Evolutionary conservation across 2,888 invertebrate species (phyloP), one percentile per base, ranked within the genome.

Genomic region (Apamea epomidion): DNA sequence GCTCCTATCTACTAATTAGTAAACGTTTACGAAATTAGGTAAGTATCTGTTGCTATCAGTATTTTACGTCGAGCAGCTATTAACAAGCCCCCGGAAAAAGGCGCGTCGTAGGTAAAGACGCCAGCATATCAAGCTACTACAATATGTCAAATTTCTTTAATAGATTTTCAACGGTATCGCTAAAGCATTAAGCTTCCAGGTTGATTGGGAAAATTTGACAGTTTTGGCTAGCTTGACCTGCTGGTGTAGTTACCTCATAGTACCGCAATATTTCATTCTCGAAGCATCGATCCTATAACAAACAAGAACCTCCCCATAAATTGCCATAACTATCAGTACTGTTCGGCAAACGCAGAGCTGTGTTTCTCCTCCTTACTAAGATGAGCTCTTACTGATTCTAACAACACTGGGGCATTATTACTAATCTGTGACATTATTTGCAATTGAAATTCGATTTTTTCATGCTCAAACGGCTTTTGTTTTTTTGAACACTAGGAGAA

Each of bases 311-410:
- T 62, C 21, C 37, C 16, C 18, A 25, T 37, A 48, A 48, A 60
- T 76, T 60, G 8, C 18, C 8, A n/a, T 73, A 73, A 60, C 58
- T 75, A 48, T 75, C 58, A 60, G 14, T 14, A 45, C 37, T 62
- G 76, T 76, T 54, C 42, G 7, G 7, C 7, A 37, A 58, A 37
- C 6, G 12, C 10, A 10, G 7, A 42, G 18, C 12, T 42, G 16
- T 32, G 8, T 14, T 74, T 18, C 8, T 12, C 58, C 14, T 60
- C n/a, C n/a, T 58, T 58, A 60, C 12, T n/a, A 60, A n/a, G 12
- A 25, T 25, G 25, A 7, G 25, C n/a, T 6, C 14, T 60, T 60
- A n/a, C n/a, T 5, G 14, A 21, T 8, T 21, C 7, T 14, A 14
- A 21, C 14, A 48, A 48, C 29, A 29, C 14, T 21, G 7, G 29